These are phyloP conservation scores for Opisthocomus hoazin DNA, from an alignment of 2,113 vertebrate genomes.

Conservation along the genomic window DNA sequence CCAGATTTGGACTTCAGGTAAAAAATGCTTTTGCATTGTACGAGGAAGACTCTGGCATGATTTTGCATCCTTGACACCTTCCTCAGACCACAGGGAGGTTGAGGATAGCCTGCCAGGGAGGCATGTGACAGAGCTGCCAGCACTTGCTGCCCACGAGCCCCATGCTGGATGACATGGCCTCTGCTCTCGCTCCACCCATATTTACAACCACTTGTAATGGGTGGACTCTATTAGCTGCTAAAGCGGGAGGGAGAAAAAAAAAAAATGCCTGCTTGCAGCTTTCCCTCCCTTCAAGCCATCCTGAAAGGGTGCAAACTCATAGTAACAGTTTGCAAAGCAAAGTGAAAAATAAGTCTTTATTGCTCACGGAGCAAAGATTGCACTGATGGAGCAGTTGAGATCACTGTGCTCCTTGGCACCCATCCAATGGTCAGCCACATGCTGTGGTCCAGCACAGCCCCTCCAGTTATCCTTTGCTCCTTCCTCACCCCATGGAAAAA, in stretches of 20 bases:
- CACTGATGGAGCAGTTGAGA: accelerated
- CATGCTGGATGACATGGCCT: accelerated
- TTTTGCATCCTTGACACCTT: not conserved
- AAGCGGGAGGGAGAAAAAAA: accelerated
- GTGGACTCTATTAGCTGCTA: too few species aligned
- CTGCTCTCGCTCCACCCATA: accelerated
- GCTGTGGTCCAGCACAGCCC: not conserved
- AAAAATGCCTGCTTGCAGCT: accelerated
- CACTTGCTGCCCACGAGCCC: not conserved
- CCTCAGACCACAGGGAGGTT: not conserved
- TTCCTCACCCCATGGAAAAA: not conserved
- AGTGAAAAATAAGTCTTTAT: not conserved
- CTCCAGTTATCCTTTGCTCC: accelerated
- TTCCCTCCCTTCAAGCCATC: not conserved
- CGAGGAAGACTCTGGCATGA: accelerated
- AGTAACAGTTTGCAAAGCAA: not conserved
- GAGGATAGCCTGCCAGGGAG: not conserved
- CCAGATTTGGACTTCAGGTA: accelerated
- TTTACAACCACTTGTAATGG: too few species aligned
- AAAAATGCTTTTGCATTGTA: not conserved
- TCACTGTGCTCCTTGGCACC: not conserved
- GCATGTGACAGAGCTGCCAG: not conserved
- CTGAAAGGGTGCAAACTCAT: accelerated
- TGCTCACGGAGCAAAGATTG: not conserved
- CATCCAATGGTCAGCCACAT: accelerated